Evolutionary conservation across 2,888 invertebrate species (phyloP).

Genomic region (Phasia obesa): DNA sequence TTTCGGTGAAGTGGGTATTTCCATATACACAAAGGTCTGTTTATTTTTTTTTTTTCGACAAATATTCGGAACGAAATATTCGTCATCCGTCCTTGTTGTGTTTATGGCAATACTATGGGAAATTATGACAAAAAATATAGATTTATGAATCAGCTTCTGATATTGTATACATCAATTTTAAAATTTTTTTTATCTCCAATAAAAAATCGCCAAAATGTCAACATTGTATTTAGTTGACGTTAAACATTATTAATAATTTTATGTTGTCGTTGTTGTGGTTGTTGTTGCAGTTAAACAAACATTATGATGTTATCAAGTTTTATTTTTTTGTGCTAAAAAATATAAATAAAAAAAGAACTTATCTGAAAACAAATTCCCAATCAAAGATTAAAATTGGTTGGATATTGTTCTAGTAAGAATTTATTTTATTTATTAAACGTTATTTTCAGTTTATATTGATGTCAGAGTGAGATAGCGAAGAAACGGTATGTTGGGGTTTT

Average conservation of each 20-base stretch:
- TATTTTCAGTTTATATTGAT: too few relatives aligned
- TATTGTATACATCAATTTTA: too few relatives aligned
- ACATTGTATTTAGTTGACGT: constrained; percentile 38
- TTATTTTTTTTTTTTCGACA: too few relatives aligned
- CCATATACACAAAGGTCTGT: too few relatives aligned
- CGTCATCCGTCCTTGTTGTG: too few relatives aligned
- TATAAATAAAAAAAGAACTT: constrained; percentile 23
- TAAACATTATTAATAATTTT: constrained; percentile 39
- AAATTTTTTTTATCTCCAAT: too few relatives aligned
- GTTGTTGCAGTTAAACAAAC: constrained; percentile 23
- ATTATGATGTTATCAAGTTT: constrained; percentile 51
- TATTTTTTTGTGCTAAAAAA: constrained; percentile 37
- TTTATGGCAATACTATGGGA: too few relatives aligned
- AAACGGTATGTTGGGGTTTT: neutral
- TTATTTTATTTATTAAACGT: constrained; percentile 36
- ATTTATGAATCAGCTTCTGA: too few relatives aligned
- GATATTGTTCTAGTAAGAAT: constrained; percentile 36
- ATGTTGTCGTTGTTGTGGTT: neutral
- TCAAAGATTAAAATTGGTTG: constrained; percentile 59
- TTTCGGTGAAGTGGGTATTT: too few relatives aligned
- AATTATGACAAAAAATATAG: too few relatives aligned
- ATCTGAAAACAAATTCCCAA: constrained; percentile 57
- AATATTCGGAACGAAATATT: too few relatives aligned
- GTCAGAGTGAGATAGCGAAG: neutral
- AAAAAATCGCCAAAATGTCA: constrained; percentile 30